Evolutionary conservation across 2,113 vertebrate genomes (phyloP).

Genomic region (Psephotus haematonotus): DNA sequence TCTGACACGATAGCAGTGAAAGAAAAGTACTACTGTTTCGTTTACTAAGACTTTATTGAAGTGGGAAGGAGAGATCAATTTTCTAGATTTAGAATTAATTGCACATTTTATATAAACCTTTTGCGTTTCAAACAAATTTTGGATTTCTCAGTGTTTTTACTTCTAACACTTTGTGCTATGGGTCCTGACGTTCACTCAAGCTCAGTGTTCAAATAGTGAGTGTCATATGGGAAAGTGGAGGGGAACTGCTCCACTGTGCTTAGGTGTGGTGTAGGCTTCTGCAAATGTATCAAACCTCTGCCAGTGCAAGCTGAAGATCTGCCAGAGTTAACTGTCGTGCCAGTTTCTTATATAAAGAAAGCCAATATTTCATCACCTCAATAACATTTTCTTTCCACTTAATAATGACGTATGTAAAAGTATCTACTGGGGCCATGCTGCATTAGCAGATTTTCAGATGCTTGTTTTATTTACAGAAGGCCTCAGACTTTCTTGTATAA

Average conservation of each 20-base stretch:
- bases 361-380: not conserved
- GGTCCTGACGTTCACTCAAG: not conserved
- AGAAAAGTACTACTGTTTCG: not conserved
- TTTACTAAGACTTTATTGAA: not conserved
- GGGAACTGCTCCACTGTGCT: not conserved
- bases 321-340: not conserved
- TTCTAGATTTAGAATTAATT: not conserved
- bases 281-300: not conserved
- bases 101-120: rapidly evolving
- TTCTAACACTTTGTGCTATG: not conserved
- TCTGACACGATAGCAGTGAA: not conserved
- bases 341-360: not conserved
- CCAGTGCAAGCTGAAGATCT: not conserved
- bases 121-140: not conserved
- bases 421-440: not conserved
- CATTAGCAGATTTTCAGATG: not conserved
- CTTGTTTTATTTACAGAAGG: not conserved
- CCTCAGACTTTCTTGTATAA: not conserved
- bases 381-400: not conserved
- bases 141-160: not conserved
- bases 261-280: not conserved
- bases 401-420: not conserved
- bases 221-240: rapidly evolving
- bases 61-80: not conserved
- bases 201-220: not conserved